Percentiles rank a stretch among this genome's conserved stretches.
These are phyloP conservation scores for Chloroceryle aenea DNA, from an alignment of 2,113 vertebrate species.

Conservation along the genomic window DNA sequence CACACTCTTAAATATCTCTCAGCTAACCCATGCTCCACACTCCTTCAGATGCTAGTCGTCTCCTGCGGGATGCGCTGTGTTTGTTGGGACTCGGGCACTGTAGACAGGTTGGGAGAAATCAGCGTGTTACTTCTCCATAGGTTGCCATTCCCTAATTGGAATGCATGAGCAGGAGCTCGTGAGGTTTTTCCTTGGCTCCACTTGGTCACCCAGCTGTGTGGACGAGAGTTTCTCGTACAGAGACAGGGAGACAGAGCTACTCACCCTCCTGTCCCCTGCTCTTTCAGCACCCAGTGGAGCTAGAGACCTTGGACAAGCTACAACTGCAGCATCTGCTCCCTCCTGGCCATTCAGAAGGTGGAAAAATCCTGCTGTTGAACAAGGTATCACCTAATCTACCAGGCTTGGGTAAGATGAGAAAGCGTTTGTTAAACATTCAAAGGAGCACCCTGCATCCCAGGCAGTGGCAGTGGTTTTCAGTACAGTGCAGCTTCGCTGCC, in stretches of 20 bases:
- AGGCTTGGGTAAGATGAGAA: background rate
- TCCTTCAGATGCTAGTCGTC: rapidly evolving
- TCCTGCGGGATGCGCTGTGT: rapidly evolving
- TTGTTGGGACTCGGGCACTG: background rate
- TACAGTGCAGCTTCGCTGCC: background rate
- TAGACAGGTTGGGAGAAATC: background rate
- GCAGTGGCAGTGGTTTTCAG: rapidly evolving
- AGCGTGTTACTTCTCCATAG: background rate
- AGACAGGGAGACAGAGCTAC: background rate
- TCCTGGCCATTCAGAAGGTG: background rate
- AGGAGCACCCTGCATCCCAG: background rate
- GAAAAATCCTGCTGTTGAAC: background rate
- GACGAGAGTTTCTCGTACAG: background rate
- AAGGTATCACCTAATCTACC: background rate
- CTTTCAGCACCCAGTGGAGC: background rate
- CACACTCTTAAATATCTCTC: background rate
- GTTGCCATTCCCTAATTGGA: rapidly evolving
- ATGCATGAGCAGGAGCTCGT: rapidly evolving
- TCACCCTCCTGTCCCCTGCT: background rate
- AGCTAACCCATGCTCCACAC: background rate
- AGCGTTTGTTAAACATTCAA: background rate
- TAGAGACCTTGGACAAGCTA: background rate
- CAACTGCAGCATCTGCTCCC: background rate
- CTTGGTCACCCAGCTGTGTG: background rate
- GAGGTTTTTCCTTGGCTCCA: background rate